Evolutionary conservation across 2,888 invertebrate species (phyloP).

Genomic region (Incurvaria masculella): DNA sequence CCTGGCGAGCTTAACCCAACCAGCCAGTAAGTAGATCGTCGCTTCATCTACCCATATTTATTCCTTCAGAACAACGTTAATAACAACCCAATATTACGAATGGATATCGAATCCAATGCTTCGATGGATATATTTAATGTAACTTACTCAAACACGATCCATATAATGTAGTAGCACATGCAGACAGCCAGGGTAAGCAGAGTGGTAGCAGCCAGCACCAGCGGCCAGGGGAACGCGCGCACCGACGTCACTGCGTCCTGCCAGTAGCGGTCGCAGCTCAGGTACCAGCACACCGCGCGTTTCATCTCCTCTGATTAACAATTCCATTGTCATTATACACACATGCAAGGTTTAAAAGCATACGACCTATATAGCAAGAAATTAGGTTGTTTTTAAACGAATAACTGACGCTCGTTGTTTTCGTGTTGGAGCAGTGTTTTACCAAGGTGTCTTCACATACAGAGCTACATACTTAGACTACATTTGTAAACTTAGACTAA

Average conservation of each 20-base stretch:
- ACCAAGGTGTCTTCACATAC: no score
- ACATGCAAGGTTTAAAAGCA: no score
- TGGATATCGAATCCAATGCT: background rate
- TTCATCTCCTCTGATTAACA: conserved; percentile 89
- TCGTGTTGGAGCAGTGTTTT: no score
- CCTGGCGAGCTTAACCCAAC: no score
- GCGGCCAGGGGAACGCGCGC: conserved; percentile 79
- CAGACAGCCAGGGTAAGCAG: conserved; percentile 79
- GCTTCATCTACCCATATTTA: conserved; percentile 1
- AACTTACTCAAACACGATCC: conserved; percentile 90
- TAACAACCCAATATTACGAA: background rate
- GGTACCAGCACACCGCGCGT: conserved; percentile 86
- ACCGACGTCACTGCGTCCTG: conserved; percentile 75
- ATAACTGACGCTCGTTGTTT: no score
- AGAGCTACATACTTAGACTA: no score
- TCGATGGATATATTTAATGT: background rate
- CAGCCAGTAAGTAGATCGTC: no score
- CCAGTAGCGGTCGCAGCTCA: conserved; percentile 91
- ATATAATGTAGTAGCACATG: conserved; percentile 89
- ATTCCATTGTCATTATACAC: no score
- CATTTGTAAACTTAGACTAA: no score
- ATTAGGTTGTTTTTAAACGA: no score
- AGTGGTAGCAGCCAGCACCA: conserved; percentile 72
- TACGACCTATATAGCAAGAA: no score
- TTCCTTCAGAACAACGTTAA: background rate